These are phyloP conservation scores for Quadroppia sp. DNA, from an alignment of 2,888 invertebrate genomes.

Conservation along the genomic window DNA sequence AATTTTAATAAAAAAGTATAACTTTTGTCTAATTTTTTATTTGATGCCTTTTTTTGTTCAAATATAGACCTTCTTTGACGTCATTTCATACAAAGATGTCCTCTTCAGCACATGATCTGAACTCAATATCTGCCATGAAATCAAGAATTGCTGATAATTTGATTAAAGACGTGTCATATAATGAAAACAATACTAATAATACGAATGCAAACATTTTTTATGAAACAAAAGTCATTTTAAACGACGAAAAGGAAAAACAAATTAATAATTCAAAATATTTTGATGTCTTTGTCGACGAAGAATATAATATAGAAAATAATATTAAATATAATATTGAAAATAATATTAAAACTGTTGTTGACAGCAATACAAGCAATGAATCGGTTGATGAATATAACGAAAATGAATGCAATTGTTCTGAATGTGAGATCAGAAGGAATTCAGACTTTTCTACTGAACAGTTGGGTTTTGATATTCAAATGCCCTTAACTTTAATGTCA, in stretches of 20 bases:
- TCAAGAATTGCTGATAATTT: neutral
- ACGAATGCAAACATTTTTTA: neutral
- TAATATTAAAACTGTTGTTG: neutral
- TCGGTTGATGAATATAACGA: neutral
- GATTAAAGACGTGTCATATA: neutral
- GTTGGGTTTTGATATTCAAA: slow-evolving; percentile 12
- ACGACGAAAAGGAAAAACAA: neutral
- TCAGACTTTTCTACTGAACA: slow-evolving; percentile 19
- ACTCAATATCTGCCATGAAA: neutral
- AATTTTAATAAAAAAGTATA: neutral
- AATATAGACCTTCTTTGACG: neutral
- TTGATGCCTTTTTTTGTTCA: neutral
- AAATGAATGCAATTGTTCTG: slow-evolving; percentile 11
- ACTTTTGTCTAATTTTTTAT: neutral
- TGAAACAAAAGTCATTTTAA: slow-evolving; percentile 20
- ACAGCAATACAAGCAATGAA: neutral
- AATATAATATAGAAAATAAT: neutral
- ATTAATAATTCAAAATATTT: neutral
- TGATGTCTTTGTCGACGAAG: slow-evolving; percentile 3
- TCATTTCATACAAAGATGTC: neutral
- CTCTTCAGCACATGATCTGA: neutral
- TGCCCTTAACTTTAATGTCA: slow-evolving; percentile 28
- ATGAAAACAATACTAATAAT: slow-evolving; percentile 1
- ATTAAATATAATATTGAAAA: neutral
- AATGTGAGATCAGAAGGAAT: slow-evolving; percentile 1